Evolutionary conservation across 2,113 vertebrate genomes (phyloP).

Genomic region (Eleginops maclovinus): DNA sequence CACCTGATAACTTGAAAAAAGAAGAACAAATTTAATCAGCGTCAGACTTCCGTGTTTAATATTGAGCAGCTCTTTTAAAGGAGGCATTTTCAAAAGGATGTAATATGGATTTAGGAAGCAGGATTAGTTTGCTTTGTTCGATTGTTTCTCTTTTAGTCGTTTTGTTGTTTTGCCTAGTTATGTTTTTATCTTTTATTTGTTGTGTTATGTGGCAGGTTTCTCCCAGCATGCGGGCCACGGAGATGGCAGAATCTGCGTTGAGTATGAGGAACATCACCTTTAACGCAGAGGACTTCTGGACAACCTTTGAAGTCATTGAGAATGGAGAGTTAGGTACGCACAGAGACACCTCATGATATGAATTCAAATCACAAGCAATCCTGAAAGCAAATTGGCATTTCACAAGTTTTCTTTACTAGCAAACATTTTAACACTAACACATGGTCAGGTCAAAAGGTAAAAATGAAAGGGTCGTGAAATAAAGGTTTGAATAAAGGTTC

Average conservation of each 20-base stretch:
- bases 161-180: not conserved
- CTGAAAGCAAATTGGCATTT: not conserved
- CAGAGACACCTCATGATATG: not conserved
- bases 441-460: too few species aligned
- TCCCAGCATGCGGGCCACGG: constrained; percentile 89
- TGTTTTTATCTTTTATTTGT: not conserved
- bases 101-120: not conserved
- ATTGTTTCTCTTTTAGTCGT: not conserved
- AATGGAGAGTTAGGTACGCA: constrained; percentile 94
- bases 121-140: not conserved
- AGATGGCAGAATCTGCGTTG: constrained; percentile 88
- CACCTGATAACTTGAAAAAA: constrained; percentile 25
- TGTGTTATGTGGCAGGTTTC: constrained; percentile 84
- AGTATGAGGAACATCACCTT: constrained; percentile 87
- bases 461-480: too few species aligned
- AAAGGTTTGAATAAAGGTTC: too few species aligned
- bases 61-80: constrained; percentile 11
- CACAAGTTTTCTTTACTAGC: too few species aligned
- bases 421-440: too few species aligned
- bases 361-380: not conserved
- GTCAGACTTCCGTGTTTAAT: constrained; percentile 22
- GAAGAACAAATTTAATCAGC: constrained; percentile 29
- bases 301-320: constrained; percentile 94
- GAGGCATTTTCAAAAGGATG: constrained; percentile 11
- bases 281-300: constrained; percentile 86